Evolutionary conservation across 2,797 vertebrate species (phyloP).

Genomic region (Sebastes reedi): DNA sequence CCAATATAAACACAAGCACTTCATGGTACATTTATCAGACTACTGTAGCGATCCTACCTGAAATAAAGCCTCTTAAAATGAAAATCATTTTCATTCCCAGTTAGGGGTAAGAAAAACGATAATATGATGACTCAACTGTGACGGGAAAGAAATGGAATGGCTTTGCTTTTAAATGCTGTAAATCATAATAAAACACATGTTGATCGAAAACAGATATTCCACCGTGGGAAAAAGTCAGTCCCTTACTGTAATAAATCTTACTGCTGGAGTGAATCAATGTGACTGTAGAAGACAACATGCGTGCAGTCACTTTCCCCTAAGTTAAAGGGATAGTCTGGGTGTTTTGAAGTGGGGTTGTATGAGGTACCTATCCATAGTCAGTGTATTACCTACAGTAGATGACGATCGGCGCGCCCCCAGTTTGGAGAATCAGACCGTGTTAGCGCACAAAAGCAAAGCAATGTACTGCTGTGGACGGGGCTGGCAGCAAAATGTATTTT

Average conservation of each 20-base stretch:
- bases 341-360: too few species aligned
- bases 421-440: too few species aligned
- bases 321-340: not conserved
- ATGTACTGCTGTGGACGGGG: too few species aligned
- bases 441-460: too few species aligned
- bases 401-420: too few species aligned
- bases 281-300: constrained; percentile 6
- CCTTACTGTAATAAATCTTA: constrained; percentile 7
- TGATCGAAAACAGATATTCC: constrained; percentile 45
- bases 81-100: not conserved
- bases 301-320: constrained; percentile 3
- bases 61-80: constrained; percentile 13
- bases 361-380: too few species aligned
- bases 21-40: constrained; percentile 6
- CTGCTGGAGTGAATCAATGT: constrained; percentile 13
- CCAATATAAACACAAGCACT: constrained; percentile 20
- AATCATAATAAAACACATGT: constrained; percentile 39
- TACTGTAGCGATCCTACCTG: not conserved
- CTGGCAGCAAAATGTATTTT: too few species aligned
- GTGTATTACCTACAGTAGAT: too few species aligned
- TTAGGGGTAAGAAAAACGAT: constrained; percentile 14
- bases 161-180: constrained; percentile 22
- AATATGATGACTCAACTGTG: constrained; percentile 24
- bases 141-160: constrained; percentile 23
- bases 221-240: not conserved